A percentile compares a stretch with the other conserved stretches of the same genome.
Conservation (phyloP, 2,797 vertebrate species). For the Eulemur albifrons region DNA sequence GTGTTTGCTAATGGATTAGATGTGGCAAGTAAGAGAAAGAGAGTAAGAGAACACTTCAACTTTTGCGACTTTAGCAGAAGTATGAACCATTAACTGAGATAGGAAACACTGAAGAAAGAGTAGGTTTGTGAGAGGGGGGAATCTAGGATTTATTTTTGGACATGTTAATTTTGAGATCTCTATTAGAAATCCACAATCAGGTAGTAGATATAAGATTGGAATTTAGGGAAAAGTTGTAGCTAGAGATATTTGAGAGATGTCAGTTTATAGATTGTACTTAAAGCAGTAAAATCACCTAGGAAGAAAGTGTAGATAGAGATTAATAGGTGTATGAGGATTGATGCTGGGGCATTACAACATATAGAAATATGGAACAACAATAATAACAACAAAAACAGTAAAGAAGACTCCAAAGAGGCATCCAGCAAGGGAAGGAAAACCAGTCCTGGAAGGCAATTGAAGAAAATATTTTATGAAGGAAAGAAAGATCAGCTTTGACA, state of each 20-base stretch:
- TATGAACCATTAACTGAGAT: neutral
- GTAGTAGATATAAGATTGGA: neutral
- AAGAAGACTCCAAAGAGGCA: neutral
- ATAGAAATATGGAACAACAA: neutral
- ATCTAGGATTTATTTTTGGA: neutral
- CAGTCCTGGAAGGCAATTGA: neutral
- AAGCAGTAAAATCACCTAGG: slow-evolving; percentile 25
- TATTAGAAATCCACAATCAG: neutral
- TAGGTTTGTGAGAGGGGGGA: neutral
- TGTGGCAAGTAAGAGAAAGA: neutral
- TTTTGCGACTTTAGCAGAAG: slow-evolving; percentile 5
- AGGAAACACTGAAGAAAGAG: neutral
- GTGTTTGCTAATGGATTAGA: neutral
- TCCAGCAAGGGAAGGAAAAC: neutral
- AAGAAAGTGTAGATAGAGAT: neutral
- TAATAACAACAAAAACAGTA: neutral
- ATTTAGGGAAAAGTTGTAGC: neutral
- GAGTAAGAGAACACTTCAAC: neutral
- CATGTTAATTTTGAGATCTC: neutral
- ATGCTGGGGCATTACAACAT: neutral
- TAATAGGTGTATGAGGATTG: neutral
- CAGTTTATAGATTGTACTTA: slow-evolving; percentile 18
- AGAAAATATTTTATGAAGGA: neutral
- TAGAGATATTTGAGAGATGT: neutral
- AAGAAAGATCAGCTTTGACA: neutral